phyloP scores from a whole-genome alignment of 2,113 vertebrate species.

The Probosciger aterrimus region DNA sequence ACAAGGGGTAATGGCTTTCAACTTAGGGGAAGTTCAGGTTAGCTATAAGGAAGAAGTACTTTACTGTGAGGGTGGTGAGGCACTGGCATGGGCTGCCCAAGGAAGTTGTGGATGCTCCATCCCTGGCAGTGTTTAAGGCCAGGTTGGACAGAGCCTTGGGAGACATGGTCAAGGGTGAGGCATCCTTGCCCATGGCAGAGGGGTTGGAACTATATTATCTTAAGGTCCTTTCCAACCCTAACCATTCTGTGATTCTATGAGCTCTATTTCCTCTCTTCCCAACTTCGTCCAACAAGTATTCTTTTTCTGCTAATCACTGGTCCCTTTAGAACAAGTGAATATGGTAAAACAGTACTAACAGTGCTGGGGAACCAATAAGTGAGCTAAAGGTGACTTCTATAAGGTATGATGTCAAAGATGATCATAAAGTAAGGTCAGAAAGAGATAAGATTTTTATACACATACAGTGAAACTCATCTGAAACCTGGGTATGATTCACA shows the following conservation, averaged over 20 bases:
- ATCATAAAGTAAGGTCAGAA: not conserved
- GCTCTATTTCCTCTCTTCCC: not conserved
- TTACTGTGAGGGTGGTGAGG: not conserved
- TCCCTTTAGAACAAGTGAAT: not conserved
- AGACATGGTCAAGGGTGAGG: too few relatives aligned
- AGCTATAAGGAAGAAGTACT: not conserved
- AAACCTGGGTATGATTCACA: not conserved
- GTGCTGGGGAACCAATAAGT: not conserved
- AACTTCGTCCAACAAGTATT: not conserved
- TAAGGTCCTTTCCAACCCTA: not conserved
- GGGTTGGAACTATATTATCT: not conserved
- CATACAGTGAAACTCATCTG: not conserved
- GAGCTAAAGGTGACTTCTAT: not conserved
- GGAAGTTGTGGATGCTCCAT: not conserved
- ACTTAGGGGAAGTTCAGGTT: not conserved
- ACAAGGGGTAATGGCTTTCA: not conserved
- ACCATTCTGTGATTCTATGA: not conserved
- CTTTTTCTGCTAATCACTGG: not conserved
- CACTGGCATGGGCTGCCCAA: not conserved
- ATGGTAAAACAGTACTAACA: not conserved
- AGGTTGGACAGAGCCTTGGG: not conserved
- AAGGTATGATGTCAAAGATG: not conserved
- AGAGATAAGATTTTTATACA: not conserved
- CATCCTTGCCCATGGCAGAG: not conserved
- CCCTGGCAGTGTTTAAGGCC: not conserved